Base-by-base conservation (phyloP, 2,113 vertebrate genomes). In the Poecilia latipinna region DNA sequence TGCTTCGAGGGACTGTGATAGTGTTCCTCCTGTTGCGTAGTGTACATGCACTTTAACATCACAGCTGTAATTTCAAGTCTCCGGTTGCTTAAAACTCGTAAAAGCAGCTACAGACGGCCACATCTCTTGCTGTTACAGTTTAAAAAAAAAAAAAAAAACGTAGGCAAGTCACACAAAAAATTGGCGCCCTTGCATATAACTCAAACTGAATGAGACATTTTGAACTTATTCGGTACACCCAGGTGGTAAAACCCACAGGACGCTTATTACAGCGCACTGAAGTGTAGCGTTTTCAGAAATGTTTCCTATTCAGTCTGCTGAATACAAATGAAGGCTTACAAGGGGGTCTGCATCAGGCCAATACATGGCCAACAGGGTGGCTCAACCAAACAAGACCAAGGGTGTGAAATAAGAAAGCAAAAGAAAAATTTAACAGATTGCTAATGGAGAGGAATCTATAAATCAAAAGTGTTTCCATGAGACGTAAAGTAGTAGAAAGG, bases 1-100 rank as follows among this genome's bases (percentile, higher is more conserved):
- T 90, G 87, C 93, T 87, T 90, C 85, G 77, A 91, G 92, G 91
- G 92, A 90, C 90, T 37, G 89, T 79, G 84, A 68, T 24, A 11
- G 37, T 24, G 48, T 60, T 65, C 70, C 67, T 88, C 35, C 75
- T 69, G 60, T 83, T 68, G 35, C 69, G 68, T 82, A 68, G 76
- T 85, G 74, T 78, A 33, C 72, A 65, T 75, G 78, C 70, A 77
- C 77, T 17, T 35, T 64, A 76, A 37, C 44, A 4, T 48, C 44
- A 42, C 39, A 48, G 13, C 54, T 67, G 77, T 60, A 65, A 28
- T 28, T 75, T 68, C 31, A 72, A 63, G 80, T 84, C 72, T 76
- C 42, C 70, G 57, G 68, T 72, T 77, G 67, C 60, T 48, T 65
- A 35, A n/a, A 73, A n/a, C 28, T 26, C 54, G 44, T 6, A 71